Percentiles rank a stretch among this genome's conserved stretches.
Conservation (phyloP, 1,140 invertebrate species). For the Temnothorax longispinosus region DNA sequence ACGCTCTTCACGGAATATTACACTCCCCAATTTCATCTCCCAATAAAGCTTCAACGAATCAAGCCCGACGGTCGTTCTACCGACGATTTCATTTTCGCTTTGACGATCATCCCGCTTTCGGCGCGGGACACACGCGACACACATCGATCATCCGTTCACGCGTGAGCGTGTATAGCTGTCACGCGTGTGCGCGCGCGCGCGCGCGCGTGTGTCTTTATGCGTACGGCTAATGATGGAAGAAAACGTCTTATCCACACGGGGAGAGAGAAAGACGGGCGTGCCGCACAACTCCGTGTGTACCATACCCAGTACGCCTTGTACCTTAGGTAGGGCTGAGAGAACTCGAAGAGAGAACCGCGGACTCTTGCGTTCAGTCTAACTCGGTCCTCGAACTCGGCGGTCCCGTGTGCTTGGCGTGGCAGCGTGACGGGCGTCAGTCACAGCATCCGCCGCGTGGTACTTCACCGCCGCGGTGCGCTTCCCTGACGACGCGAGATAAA, state of each 20-base stretch:
- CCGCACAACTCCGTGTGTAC: slow-evolving; percentile 45
- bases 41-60: background rate
- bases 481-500: slow-evolving; percentile 18
- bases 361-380: slow-evolving; percentile 79
- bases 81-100: slow-evolving; percentile 4
- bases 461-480: background rate
- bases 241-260: slow-evolving; percentile 71
- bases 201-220: background rate
- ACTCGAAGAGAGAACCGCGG: slow-evolving; percentile 71
- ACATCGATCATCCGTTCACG: background rate
- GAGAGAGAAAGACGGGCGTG: slow-evolving; percentile 71
- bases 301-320: slow-evolving; percentile 62
- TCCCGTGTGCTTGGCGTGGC: slow-evolving; percentile 66
- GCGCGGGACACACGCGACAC: background rate
- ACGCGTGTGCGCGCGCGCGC: background rate
- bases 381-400: slow-evolving; percentile 77
- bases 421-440: slow-evolving; percentile 47
- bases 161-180: too few relatives aligned
- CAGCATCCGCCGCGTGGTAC: slow-evolving; percentile 42
- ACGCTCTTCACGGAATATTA: background rate
- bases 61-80: background rate
- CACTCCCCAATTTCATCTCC: background rate
- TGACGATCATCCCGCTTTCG: background rate
- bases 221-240: slow-evolving; percentile 72
- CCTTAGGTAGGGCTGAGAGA: slow-evolving; percentile 79